Evolutionary conservation across 2,888 invertebrate genomes (phyloP).

Genomic region (Pheosia gnoma): DNA sequence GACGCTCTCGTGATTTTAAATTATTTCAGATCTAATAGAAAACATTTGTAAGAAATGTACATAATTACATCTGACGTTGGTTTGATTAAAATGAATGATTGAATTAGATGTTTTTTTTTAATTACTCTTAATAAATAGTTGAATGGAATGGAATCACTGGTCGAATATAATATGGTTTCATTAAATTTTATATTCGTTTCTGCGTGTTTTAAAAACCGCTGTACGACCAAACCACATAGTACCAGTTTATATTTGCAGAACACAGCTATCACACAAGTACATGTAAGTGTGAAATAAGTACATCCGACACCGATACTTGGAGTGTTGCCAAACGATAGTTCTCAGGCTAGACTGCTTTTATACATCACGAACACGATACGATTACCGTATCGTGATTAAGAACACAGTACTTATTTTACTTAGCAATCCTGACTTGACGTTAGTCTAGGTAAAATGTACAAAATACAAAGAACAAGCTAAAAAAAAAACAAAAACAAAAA

Average conservation of each 20-base stretch:
- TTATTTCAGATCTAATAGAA: neutral
- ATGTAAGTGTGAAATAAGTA: conserved; percentile 50
- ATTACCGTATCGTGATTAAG: neutral
- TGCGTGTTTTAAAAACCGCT: too few relatives aligned
- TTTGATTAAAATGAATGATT: too few relatives aligned
- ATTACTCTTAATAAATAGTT: too few relatives aligned
- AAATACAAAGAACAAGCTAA: too few relatives aligned
- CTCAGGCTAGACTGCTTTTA: conserved; percentile 27
- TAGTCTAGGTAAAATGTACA: too few relatives aligned
- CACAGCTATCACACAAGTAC: conserved; percentile 22
- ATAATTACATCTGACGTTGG: too few relatives aligned
- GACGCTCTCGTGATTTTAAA: neutral
- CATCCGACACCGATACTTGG: conserved; percentile 63
- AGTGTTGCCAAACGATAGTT: conserved; percentile 57
- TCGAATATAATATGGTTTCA: too few relatives aligned
- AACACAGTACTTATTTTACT: neutral
- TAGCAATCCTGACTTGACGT: too few relatives aligned
- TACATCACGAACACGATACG: conserved; percentile 28
- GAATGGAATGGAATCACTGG: too few relatives aligned
- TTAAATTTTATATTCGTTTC: too few relatives aligned
- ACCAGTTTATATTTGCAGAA: conserved; percentile 19
- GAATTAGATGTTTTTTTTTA: too few relatives aligned
- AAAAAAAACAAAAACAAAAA: too few relatives aligned
- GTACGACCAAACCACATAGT: neutral
- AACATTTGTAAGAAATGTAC: neutral